Base-by-base conservation (phyloP, 2,888 invertebrate species). In the Drosophila ezoana region DNA sequence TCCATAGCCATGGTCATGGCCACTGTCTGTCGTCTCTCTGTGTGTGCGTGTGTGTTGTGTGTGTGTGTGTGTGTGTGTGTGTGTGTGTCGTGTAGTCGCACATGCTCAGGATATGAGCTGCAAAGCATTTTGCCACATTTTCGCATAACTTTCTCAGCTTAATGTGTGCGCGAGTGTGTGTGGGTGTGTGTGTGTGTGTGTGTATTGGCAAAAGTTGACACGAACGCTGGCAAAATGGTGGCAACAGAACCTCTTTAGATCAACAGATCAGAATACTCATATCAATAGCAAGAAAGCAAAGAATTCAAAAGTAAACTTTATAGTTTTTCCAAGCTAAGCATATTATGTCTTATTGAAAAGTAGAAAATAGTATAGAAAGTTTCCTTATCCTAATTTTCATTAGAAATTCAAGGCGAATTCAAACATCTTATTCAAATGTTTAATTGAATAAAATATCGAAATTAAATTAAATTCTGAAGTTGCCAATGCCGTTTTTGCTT, bases 61-160 rank as follows among this genome's bases (percentile, higher is more conserved):
- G 37, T 51, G 37, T 45, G 28, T 23, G 23, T 20, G 20, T 23
- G n/a, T n/a, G 37, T n/a, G 53, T 43, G 18, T 16, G 37, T 51
- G 37, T 45, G 8, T 23, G 23, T 23, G 23, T 28, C 28, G 28
- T 28, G 28, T 62, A 48, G 45, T 53, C 45, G 41, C 76, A 72
- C 64, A 72, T 68, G 68, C 69, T 61, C 37, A 18, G 64, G 37
- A 70, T 69, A 76, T 74, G 78, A 76, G 76, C 76, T 78, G 78
- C 66, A 74, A 76, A 76, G 59, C 56, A 78, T 59, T 74, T 74
- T 77, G 75, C 68, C 75, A 76, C 73, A 76, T 76, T 76, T 76
- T 76, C 73, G 73, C 60, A 76, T 45, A 72, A 75, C 59, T 75
- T 75, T 71, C 44, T 18, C 33, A 51, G 33, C 38, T 37, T 20